phyloP scores from a whole-genome alignment of 2,888 invertebrate species.

The Mylabris sibirica region DNA sequence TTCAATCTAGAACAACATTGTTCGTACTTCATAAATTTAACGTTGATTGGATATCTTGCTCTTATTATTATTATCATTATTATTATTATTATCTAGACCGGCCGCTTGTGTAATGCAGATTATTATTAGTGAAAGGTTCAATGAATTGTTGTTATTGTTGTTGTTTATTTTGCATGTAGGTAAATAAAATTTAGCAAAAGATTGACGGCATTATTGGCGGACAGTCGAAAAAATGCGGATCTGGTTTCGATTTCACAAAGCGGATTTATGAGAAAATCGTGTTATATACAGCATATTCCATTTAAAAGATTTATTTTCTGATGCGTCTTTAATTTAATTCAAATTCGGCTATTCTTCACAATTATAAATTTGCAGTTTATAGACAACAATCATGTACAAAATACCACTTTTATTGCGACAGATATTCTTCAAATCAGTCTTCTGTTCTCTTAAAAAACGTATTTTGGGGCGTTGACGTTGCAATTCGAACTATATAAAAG shows the following conservation, averaged over 20 bases:
- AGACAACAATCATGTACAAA: too few relatives aligned
- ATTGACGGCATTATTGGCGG: background rate
- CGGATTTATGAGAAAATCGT: background rate
- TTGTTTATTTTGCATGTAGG: background rate
- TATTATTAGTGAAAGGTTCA: conserved; percentile 52
- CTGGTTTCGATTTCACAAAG: background rate
- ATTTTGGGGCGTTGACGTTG: too few relatives aligned
- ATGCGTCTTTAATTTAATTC: too few relatives aligned
- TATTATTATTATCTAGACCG: conserved; percentile 1
- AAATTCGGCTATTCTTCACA: too few relatives aligned
- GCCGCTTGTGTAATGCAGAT: conserved; percentile 22
- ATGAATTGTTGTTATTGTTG: conserved; percentile 62
- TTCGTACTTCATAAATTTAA: conserved; percentile 24
- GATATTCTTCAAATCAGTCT: too few relatives aligned
- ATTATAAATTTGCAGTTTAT: too few relatives aligned
- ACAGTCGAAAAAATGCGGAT: background rate
- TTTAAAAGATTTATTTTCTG: too few relatives aligned
- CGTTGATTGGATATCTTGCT: too few relatives aligned
- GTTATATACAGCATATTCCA: too few relatives aligned
- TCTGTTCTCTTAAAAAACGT: too few relatives aligned
- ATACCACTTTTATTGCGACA: too few relatives aligned
- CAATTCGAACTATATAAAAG: too few relatives aligned
- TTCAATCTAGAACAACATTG: conserved; percentile 30
- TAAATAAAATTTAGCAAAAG: background rate
- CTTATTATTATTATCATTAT: conserved; percentile 20